Base-by-base conservation (phyloP, 2,113 vertebrate genomes). In the Dendropsophus ebraccatus region DNA sequence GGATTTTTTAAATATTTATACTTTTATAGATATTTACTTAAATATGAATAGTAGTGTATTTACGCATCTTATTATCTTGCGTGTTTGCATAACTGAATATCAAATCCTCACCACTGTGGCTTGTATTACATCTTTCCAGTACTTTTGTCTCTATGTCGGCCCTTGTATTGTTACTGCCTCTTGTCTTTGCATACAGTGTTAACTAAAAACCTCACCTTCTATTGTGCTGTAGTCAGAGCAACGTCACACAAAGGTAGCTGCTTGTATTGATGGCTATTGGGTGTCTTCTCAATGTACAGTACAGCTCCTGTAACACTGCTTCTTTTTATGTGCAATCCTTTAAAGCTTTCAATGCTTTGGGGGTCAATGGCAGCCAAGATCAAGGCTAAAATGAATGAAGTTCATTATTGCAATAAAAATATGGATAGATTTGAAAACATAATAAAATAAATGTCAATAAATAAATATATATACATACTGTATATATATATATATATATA, bases 131-230 rank as follows among this genome's bases (percentile, higher is more conserved):
- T 32, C 50, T 54, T 21, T 77, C 30, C 28, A 30, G 13, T 78
- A 58, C 13, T 56, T 28, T 52, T 52, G 25, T 77, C 74, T 45
- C 28, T 41, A 13, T 76, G 13, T 28, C 23, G 41, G 50, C 19
- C 35, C 84, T 30, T 72, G 49, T 30, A 72, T 50, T 84, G 37
- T 76, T 65, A 16, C 37, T 28, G n/a, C 56, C 41, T 76, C 82
- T 70, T 45, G 13, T 78, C 73, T 41, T 56, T 49, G 56, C 73
- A 32, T 84, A 35, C 58, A 50, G 52, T 54, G 58, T 37, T 32
- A 67, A 35, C 58, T 23, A 50, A 79, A 62, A 83, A 73, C 30
- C 81, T 83, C 56, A 70, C 74, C 84, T 70, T 70, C 28, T 54
- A 41, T 85, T 85, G 21, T 79, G 23, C 54, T 54, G 37, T 70